phyloP scores from a whole-genome alignment of 92 coral and sea anemone genomes.

The Plumapathes pennacea region DNA sequence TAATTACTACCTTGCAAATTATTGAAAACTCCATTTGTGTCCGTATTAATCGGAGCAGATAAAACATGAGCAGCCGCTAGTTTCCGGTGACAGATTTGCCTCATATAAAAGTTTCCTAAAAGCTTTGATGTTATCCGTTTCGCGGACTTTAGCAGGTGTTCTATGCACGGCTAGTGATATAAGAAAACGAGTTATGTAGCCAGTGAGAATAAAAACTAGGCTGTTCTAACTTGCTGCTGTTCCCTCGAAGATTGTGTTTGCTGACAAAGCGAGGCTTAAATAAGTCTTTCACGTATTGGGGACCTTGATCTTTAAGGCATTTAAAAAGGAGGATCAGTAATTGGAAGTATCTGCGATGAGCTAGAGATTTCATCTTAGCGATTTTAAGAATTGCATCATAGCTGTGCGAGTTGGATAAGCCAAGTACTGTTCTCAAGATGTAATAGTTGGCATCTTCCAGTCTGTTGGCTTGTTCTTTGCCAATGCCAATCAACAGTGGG shows the following conservation, averaged over 20 bases:
- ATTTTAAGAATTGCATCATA: conserved; percentile 10
- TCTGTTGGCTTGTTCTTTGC: conserved; percentile 7
- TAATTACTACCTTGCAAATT: no score
- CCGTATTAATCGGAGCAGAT: no score
- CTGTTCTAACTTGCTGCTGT: no score
- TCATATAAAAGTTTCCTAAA: no score
- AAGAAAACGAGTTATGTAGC: no score
- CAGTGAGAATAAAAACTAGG: no score
- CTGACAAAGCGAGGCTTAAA: neutral
- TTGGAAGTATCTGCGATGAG: conserved; percentile 2
- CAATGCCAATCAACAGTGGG: conserved; percentile 21
- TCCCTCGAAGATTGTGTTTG: conserved; percentile 1
- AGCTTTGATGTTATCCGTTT: no score
- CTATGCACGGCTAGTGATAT: no score
- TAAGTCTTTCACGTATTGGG: conserved; percentile 4
- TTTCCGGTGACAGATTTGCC: no score
- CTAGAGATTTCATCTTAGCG: conserved; percentile 10
- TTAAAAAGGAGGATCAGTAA: conserved; percentile 5
- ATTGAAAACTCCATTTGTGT: no score
- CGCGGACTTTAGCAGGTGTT: no score
- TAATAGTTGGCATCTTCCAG: conserved; percentile 33
- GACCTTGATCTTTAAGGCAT: conserved; percentile 21
- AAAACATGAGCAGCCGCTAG: no score
- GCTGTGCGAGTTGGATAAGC: conserved; percentile 2
- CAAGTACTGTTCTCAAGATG: conserved; percentile 32